Percentiles rank a stretch among this genome's conserved stretches.
Evolutionary conservation across 1,140 invertebrate species (phyloP).

Genomic region (Holotrichia oblita): DNA sequence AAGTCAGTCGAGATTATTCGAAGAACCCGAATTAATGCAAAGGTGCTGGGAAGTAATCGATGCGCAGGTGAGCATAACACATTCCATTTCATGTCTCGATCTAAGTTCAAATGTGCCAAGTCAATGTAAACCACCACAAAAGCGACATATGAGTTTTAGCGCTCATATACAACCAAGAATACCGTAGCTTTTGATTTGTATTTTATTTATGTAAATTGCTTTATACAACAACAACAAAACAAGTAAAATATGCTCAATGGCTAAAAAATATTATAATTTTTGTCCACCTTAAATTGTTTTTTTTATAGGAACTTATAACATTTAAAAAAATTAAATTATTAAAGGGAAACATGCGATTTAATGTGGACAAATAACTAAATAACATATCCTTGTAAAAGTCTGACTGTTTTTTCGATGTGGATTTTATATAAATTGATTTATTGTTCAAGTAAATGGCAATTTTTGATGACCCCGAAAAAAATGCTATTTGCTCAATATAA

Average conservation of each 20-base stretch:
- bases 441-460: constrained; percentile 41
- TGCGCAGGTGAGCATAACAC: constrained; percentile 76
- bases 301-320: not conserved
- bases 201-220: not conserved
- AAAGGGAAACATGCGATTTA: not conserved
- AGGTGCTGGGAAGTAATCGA: constrained; percentile 96
- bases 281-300: constrained; percentile 7
- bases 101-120: constrained; percentile 47
- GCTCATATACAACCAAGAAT: constrained; percentile 46
- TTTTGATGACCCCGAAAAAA: constrained; percentile 4
- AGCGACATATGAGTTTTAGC: constrained; percentile 56
- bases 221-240: not conserved
- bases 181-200: constrained; percentile 38
- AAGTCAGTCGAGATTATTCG: constrained; percentile 89
- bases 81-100: constrained; percentile 56
- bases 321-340: not conserved
- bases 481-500: constrained; percentile 39
- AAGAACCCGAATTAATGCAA: constrained; percentile 93
- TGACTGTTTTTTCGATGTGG: not conserved
- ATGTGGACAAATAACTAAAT: constrained; percentile 2
- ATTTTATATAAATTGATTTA: constrained; percentile 5
- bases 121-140: constrained; percentile 44
- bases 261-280: not conserved
- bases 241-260: constrained; percentile 1
- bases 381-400: constrained; percentile 34